Base-by-base conservation (phyloP, 2,888 invertebrate species). In the Lucinisca nassula region DNA sequence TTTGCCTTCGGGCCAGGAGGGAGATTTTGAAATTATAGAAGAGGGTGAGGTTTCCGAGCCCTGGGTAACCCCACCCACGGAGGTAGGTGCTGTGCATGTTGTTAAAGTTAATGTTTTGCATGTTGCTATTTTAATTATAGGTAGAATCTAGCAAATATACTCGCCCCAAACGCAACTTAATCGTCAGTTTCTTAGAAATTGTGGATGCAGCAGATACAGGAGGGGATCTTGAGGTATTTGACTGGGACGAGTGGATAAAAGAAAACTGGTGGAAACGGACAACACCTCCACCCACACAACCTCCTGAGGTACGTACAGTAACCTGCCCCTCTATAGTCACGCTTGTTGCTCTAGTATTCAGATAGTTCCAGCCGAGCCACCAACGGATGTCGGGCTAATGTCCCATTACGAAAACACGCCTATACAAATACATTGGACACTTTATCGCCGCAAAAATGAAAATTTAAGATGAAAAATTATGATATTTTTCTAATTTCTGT, bases 101-200 rank as follows among this genome's bases (percentile, higher is more conserved):
- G 58, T 58, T 27, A 40, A 2, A 17, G 27, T 58, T 58, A 58
- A 58, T 27, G 10, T n/a, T 58, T 12, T n/a, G 58, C 58, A 58
- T 58, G 58, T n/a, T n/a, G 58, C 58, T 58, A 27, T 58, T 51
- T 58, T 72, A 12, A 49, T 82, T 82, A 0, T 81, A 89, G 88
- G 86, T 85, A n/a, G 86, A 84, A 45, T 79, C 82, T 10, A 72
- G 58, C 32, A 90, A 90, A 40, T 35, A 51, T 0, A 72, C 45
- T 17, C 73, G 79, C 27, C 82, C 79, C 0, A 45, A 67, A 14
- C 77, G 70, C 10, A 80, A 87, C 38, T 37, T 84, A 12, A 79
- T 87, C 17, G 67, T 87, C n/a, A 82, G 84, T 32, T 89, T 89
- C 77, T 75, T 89, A 55, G 79, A 86, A 55, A 76, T 35, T 30